Evolutionary conservation across 1,140 invertebrate genomes (phyloP).

Genomic region (Tetramorium alpestre): DNA sequence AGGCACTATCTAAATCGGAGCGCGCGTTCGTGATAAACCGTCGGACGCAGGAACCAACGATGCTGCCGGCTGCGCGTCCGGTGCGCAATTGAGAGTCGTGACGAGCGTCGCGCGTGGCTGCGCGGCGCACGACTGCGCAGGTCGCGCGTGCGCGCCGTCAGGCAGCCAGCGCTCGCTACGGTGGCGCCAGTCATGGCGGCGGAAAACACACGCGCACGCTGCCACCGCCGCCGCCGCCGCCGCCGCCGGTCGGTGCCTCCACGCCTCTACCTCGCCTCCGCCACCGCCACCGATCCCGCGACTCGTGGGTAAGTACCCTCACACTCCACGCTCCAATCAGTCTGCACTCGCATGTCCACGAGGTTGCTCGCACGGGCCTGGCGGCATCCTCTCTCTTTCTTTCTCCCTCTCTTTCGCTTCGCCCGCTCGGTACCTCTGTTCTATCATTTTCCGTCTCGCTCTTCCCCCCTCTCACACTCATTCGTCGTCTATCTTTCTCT

Average conservation of each 20-base stretch:
- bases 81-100: constrained; percentile 62
- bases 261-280: constrained; percentile 74
- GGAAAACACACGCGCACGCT: constrained; percentile 76
- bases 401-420: constrained; percentile 58
- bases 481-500: not conserved
- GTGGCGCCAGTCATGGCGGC: constrained; percentile 80
- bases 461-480: not conserved
- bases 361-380: constrained; percentile 81
- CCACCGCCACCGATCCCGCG: constrained; percentile 76
- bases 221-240: constrained; percentile 61
- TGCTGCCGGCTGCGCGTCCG: constrained; percentile 56
- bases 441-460: constrained; percentile 42
- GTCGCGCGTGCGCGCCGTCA: constrained; percentile 51
- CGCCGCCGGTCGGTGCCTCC: constrained; percentile 73
- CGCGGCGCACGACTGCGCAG: constrained; percentile 66
- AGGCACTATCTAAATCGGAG: not conserved
- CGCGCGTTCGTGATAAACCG: not conserved
- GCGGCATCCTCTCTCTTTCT: constrained; percentile 80
- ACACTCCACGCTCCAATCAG: constrained; percentile 82
- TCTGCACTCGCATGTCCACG: constrained; percentile 85
- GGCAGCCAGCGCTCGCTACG: constrained; percentile 58
- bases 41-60: not conserved
- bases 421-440: constrained; percentile 39
- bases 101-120: constrained; percentile 40
- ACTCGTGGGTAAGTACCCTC: constrained; percentile 84